Percentiles rank a stretch among this genome's conserved stretches.
These are phyloP conservation scores for Trichoplax adhaerens DNA, from an alignment of 37 sponge, comb jelly and placozoan genomes.

Conservation along the genomic window DNA sequence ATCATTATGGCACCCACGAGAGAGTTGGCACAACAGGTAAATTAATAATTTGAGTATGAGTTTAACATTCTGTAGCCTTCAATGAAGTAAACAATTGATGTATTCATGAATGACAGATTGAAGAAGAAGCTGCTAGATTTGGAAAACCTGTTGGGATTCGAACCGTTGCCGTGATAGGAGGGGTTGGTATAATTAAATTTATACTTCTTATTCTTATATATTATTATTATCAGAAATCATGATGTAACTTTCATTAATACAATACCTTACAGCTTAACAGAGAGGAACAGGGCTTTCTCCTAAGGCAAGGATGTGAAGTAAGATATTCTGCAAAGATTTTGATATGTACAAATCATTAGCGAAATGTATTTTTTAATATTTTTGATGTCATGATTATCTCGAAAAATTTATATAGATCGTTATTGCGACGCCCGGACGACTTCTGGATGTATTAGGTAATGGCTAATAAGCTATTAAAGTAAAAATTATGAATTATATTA, in stretches of 20 bases:
- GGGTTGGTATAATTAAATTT: slow-evolving; percentile 17
- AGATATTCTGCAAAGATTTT: background rate
- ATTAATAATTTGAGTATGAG: background rate
- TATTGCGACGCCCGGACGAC: slow-evolving; percentile 94
- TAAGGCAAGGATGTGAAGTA: slow-evolving; percentile 81
- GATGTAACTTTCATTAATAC: background rate
- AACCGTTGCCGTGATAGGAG: slow-evolving; percentile 85
- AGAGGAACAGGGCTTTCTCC: slow-evolving; percentile 91
- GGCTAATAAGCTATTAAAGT: background rate
- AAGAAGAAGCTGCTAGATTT: slow-evolving; percentile 86
- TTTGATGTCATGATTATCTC: no score
- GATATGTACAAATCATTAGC: background rate
- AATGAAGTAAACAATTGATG: background rate
- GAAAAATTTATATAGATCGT: slow-evolving; percentile 36
- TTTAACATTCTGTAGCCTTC: background rate
- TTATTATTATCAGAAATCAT: background rate
- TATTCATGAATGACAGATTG: slow-evolving; percentile 33
- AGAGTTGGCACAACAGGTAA: slow-evolving; percentile 87
- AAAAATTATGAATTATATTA: background rate
- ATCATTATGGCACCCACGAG: slow-evolving; percentile 93
- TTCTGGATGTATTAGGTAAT: slow-evolving; percentile 82
- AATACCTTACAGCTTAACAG: slow-evolving; percentile 32
- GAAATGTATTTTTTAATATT: background rate
- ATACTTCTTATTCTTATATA: no score
- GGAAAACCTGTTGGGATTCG: slow-evolving; percentile 66